These are phyloP conservation scores for Philopedon plagiatum DNA, from an alignment of 2,888 invertebrate genomes.

Conservation along the genomic window DNA sequence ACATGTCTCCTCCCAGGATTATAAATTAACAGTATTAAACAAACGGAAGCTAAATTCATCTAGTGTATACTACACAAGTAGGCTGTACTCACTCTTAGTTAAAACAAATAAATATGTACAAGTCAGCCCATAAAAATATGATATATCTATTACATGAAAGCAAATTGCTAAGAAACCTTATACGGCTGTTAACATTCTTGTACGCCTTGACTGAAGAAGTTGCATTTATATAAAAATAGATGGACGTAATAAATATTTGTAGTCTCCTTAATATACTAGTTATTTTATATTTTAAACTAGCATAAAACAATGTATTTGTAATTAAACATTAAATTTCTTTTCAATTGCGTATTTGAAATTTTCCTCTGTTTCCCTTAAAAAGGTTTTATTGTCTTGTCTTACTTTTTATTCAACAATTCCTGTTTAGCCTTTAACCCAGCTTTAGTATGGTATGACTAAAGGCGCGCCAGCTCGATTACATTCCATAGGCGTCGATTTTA, in stretches of 20 bases:
- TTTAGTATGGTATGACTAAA: too few species aligned
- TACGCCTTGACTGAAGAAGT: conserved; percentile 24
- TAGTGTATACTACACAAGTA: conserved; percentile 27
- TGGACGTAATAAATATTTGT: not conserved
- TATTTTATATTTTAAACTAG: not conserved
- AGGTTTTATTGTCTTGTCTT: too few species aligned
- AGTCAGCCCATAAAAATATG: conserved; percentile 32
- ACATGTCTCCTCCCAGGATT: not conserved
- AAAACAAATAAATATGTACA: conserved; percentile 30
- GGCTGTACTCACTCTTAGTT: conserved; percentile 11
- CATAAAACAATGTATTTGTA: too few species aligned
- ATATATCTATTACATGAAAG: conserved; percentile 38
- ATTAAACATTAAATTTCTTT: too few species aligned
- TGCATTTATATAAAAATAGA: conserved; percentile 2
- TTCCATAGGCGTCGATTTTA: too few species aligned
- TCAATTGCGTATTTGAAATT: too few species aligned
- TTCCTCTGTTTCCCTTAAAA: too few species aligned
- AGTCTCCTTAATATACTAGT: not conserved
- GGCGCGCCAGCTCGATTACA: too few species aligned
- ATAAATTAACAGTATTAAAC: conserved; percentile 38
- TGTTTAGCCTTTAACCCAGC: too few species aligned
- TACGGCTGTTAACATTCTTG: conserved; percentile 41
- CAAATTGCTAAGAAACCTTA: conserved; percentile 32
- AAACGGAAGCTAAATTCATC: conserved; percentile 40
- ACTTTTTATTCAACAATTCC: too few species aligned